These are phyloP conservation scores for Chrysina gloriosa DNA, from an alignment of 2,888 invertebrate genomes.

Conservation along the genomic window DNA sequence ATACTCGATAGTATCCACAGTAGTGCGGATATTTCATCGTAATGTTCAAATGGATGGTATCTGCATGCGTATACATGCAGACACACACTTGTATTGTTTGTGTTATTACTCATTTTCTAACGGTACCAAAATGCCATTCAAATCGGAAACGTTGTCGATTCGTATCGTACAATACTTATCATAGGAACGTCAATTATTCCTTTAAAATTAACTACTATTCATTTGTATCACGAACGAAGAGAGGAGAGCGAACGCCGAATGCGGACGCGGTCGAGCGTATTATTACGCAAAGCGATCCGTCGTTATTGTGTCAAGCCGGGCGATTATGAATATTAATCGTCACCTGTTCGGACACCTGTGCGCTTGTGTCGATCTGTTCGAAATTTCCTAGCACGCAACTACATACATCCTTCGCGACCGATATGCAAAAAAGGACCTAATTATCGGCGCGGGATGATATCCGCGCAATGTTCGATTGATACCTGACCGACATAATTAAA, in stretches of 20 bases:
- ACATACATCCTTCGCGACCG: constrained; percentile 43
- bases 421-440: constrained; percentile 45
- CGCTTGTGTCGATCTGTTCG: constrained; percentile 43
- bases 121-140: constrained; percentile 19
- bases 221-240: constrained; percentile 21
- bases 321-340: constrained; percentile 50
- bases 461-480: constrained; percentile 19
- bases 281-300: constrained; percentile 15
- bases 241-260: background rate
- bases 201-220: constrained; percentile 19
- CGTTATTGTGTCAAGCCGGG: constrained; percentile 19
- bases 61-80: too few relatives aligned
- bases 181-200: background rate
- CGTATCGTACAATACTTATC: constrained; percentile 18
- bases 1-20: too few relatives aligned
- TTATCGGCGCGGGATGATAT: constrained; percentile 34
- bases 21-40: too few relatives aligned
- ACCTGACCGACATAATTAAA: constrained; percentile 30
- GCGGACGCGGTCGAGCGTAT: constrained; percentile 6
- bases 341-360: constrained; percentile 54
- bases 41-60: too few relatives aligned
- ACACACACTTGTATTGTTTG: too few relatives aligned
- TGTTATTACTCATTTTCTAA: constrained; percentile 3
- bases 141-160: background rate
- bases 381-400: constrained; percentile 49